These are phyloP conservation scores for Glaucidium brasilianum DNA, from an alignment of 2,113 vertebrate species.

Conservation along the genomic window DNA sequence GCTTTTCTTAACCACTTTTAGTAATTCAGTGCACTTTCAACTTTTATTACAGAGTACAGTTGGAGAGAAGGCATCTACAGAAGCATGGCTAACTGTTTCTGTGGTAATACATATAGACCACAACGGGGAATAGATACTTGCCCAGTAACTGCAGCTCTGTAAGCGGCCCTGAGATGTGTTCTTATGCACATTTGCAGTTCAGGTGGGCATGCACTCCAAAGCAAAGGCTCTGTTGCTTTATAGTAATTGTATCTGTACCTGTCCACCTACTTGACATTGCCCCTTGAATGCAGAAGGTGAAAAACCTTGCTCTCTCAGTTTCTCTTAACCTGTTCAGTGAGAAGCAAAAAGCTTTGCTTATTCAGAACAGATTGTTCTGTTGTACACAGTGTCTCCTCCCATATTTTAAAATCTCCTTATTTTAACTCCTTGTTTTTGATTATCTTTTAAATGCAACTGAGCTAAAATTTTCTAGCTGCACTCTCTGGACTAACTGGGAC, in stretches of 20 bases:
- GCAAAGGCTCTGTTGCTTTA: neutral
- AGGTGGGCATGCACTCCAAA: neutral
- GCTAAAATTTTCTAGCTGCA: neutral
- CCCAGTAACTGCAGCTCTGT: neutral
- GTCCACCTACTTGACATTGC: neutral
- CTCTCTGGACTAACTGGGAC: neutral
- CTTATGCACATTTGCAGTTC: neutral
- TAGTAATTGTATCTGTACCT: neutral
- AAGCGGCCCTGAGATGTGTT: neutral
- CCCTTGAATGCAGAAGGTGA: rapidly evolving
- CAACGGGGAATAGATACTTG: rapidly evolving
- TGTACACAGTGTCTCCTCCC: rapidly evolving
- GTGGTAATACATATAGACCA: rapidly evolving
- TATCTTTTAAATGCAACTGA: neutral
- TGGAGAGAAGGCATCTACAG: neutral
- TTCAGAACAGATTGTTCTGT: neutral
- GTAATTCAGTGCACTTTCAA: neutral
- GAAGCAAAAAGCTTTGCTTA: neutral
- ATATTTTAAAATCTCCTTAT: neutral
- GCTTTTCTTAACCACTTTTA: neutral
- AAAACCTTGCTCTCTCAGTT: neutral
- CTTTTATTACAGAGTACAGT: neutral
- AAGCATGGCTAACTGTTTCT: neutral
- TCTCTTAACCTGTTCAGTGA: neutral
- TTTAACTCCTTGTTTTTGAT: neutral